phyloP scores from a whole-genome alignment of 53 echinoderm and acorn worm genomes.

The Astropecten irregularis region DNA sequence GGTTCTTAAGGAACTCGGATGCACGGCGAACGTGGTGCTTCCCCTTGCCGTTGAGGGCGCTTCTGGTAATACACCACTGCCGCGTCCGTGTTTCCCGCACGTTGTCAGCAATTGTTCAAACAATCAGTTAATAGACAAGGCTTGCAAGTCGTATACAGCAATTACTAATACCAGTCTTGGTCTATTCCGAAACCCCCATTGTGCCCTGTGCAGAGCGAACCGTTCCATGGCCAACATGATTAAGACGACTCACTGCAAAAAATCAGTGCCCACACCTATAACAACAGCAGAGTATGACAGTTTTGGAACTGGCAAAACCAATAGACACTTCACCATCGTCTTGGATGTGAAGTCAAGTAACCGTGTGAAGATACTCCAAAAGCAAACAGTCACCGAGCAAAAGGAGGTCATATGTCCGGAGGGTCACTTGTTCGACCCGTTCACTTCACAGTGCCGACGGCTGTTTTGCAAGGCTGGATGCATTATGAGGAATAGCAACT shows the following conservation, averaged over 20 bases:
- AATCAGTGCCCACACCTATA: background rate
- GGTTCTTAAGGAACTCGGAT: background rate
- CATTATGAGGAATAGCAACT: background rate
- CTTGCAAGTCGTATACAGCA: constrained; percentile 6
- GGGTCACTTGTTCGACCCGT: constrained; percentile 44
- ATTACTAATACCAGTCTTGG: background rate
- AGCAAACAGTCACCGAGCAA: background rate
- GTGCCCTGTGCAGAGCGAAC: background rate
- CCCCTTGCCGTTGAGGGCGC: too few relatives aligned
- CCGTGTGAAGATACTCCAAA: constrained; percentile 1
- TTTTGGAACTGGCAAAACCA: background rate
- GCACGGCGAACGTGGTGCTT: background rate
- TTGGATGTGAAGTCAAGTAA: constrained; percentile 26
- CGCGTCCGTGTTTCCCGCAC: background rate
- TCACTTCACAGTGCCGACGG: constrained; percentile 19
- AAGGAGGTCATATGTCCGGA: constrained; percentile 19
- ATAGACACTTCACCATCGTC: constrained; percentile 14
- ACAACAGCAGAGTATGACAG: background rate
- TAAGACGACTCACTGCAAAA: too few relatives aligned
- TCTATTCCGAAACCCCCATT: background rate
- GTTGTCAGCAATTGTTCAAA: background rate
- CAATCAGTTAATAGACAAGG: background rate
- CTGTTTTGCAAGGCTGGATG: constrained; percentile 37
- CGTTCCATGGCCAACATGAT: too few relatives aligned
- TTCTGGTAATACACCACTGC: background rate